Base-by-base conservation (phyloP, 1,140 invertebrate species). In the Melipona quadrifasciata region DNA sequence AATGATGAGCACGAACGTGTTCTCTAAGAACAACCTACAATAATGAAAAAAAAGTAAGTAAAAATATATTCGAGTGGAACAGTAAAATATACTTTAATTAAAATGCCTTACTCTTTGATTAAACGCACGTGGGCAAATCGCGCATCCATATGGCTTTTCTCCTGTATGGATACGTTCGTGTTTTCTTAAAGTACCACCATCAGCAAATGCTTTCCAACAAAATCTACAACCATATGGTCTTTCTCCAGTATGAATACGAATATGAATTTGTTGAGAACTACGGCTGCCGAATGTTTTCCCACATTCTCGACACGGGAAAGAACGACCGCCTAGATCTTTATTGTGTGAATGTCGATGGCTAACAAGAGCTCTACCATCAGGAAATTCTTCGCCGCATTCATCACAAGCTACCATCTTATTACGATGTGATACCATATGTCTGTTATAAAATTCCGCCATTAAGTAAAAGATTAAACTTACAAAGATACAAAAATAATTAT, bases 131-230 rank as follows among this genome's bases (percentile, higher is more conserved):
- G 97, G 97, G 94, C 99, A 99, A 67, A 99, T 97, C n/a, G 98
- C 97, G 93, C 99, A 99, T 57, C 97, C 97, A 94, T 99, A 99
- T 24, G 99, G 98, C 94, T 99, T 99, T 91, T 98, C 98, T 19
- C 98, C 97, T 1, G 98, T 99, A 92, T 99, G 99, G 67, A 99
- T 99, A 83, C 99, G 96, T 92, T 99, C 99, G 94, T 99, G 99
- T 91, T 99, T 98, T 19, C 99, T 96, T 65, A 99, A 95, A 74
- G 99, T 99, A 12, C 99, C 99, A 58, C 99, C 99, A 89, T 99
- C 99, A 0, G 99, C 99, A 93, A 99, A 99, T 39, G 99, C 98
- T 93, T 99, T 99, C 96, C 99, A 99, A 94, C 99, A 99, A 93
- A 98, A 99, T n/a, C 97, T 96, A 93, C 99, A 99, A 11, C 97